phyloP scores from a whole-genome alignment of 2,888 invertebrate species.

The Xanthia togata region DNA sequence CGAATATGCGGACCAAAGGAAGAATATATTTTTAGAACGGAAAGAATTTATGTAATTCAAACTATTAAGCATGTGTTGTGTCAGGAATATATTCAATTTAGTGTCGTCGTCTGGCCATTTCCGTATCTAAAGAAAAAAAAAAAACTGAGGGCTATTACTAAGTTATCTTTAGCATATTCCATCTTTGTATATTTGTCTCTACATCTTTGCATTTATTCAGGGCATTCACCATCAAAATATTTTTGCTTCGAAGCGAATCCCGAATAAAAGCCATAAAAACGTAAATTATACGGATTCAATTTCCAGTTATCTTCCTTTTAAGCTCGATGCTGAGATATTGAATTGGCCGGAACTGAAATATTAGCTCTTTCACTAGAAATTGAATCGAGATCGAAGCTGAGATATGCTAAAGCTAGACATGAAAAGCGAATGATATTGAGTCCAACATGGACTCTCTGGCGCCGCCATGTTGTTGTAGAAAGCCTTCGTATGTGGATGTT shows the following conservation, averaged over 20 bases:
- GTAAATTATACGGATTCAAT: conserved; percentile 15
- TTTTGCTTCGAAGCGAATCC: conserved; percentile 17
- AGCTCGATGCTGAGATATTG: conserved; percentile 21
- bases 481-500: conserved; percentile 10
- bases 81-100: not conserved
- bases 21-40: not conserved
- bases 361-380: conserved; percentile 24
- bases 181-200: not conserved
- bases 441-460: conserved; percentile 34
- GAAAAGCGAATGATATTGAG: conserved; percentile 34
- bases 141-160: not conserved
- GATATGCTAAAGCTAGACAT: conserved; percentile 49
- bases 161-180: conserved; percentile 3
- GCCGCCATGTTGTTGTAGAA: conserved; percentile 28
- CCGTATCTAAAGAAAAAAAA: not conserved
- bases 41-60: conserved; percentile 2
- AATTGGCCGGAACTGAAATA: conserved; percentile 32
- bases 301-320: conserved; percentile 5
- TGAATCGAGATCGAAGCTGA: conserved; percentile 26
- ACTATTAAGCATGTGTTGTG: not conserved
- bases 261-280: conserved; percentile 1
- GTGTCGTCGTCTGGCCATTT: not conserved
- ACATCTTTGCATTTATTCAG: too few relatives aligned
- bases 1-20: not conserved
- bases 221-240: not conserved